Conservation (phyloP, 2,888 invertebrate genomes). For the Nysson spinosus region DNA sequence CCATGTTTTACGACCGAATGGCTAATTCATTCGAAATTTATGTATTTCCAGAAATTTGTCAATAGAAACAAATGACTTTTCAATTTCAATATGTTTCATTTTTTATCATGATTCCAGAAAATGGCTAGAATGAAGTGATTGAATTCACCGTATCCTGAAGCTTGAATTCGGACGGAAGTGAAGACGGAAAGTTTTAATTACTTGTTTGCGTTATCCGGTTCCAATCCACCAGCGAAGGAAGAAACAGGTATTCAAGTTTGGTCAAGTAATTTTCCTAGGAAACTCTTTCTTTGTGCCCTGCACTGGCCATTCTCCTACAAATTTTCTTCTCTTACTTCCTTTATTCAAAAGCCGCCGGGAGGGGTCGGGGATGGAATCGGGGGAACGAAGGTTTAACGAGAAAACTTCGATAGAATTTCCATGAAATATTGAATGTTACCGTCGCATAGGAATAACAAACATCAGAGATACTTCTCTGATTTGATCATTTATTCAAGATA, state of each 20-base stretch:
- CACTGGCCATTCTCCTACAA: background rate
- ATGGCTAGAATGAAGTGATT: constrained; percentile 11
- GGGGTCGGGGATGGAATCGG: too few relatives aligned
- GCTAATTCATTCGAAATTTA: too few relatives aligned
- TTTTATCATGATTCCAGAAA: background rate
- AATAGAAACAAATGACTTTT: too few relatives aligned
- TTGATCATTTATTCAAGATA: background rate
- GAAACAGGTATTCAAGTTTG: constrained; percentile 6
- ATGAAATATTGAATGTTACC: constrained; percentile 9
- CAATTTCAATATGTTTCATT: too few relatives aligned
- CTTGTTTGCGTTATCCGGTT: constrained; percentile 36
- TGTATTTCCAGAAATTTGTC: too few relatives aligned
- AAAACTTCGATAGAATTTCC: constrained; percentile 63
- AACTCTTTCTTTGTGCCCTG: too few relatives aligned
- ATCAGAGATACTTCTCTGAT: constrained; percentile 1
- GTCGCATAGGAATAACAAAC: constrained; percentile 30
- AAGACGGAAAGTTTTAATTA: constrained; percentile 40
- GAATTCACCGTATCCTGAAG: constrained; percentile 11
- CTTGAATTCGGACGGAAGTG: constrained; percentile 7
- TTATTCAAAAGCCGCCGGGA: too few relatives aligned
- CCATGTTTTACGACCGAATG: too few relatives aligned
- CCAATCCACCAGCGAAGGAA: constrained; percentile 6
- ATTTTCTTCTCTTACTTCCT: background rate
- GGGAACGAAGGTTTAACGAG: constrained; percentile 56
- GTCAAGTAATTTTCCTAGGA: constrained; percentile 17